Base-by-base conservation (phyloP, 2,797 vertebrate species). In the Argyrosomus regius region DNA sequence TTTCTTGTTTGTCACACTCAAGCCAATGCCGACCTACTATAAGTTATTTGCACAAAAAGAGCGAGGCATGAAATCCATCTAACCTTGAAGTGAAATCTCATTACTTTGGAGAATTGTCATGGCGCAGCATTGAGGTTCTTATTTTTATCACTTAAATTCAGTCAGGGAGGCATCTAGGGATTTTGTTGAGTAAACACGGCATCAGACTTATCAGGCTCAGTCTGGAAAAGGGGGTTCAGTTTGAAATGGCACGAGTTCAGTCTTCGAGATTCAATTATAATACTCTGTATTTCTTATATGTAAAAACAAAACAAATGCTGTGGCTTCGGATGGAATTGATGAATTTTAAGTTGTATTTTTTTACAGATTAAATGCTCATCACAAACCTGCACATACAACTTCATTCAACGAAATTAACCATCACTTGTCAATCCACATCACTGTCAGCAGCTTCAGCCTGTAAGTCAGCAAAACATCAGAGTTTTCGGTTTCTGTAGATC, bases 41-140 rank as follows among this genome's bases (percentile, higher is more conserved):
- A 70, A 82, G 84, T 77, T 78, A 78, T 88, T 88, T 82, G 72
- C 66, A 75, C 76, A 82, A 80, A 78, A 90, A 80, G 75, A 84
- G 56, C 13, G n/a, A 80, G 49, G 76, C 83, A 84, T 89, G 77
- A 89, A 92, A 91, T 84, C 68, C 86, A 85, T 91, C 80, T 89
- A 76, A 88, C 86, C 90, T 88, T 87, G 83, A 88, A 86, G 81
- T 82, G 50, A 91, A 89, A 91, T 93, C 90, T 85, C 80, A 91
- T 93, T 92, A 90, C 80, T 76, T 87, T 76, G 58, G 62, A 88
- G 84, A 84, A 87, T 82, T 84, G 88, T 88, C 82, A 77, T 52
- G 84, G 86, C 75, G 83, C 81, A 6, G 83, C 72, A 54, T 85
- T 53, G 77, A 81, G 71, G 82, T 81, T 85, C 84, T 85, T 85